Conservation (phyloP, 2,888 invertebrate species). For the Philereme transversata region DNA sequence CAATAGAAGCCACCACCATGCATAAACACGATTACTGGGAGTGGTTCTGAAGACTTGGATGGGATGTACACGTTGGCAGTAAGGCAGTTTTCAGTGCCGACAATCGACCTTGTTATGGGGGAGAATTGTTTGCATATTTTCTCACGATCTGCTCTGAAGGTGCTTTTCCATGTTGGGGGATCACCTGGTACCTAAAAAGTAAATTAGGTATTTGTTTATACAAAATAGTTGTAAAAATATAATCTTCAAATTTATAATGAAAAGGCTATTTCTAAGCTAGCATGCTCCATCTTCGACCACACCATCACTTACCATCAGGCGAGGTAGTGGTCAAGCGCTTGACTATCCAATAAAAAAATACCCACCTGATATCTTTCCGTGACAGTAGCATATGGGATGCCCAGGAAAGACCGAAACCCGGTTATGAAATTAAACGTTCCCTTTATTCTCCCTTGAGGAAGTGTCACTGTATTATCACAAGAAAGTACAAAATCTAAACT, state of each 20-base stretch:
- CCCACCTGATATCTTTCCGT: conserved; percentile 13
- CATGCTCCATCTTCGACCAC: no score
- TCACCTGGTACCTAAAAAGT: conserved; percentile 14
- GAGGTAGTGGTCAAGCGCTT: not conserved
- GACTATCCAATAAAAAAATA: not conserved
- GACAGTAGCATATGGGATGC: conserved; percentile 20
- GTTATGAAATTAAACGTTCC: conserved; percentile 10
- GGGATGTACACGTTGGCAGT: conserved; percentile 14
- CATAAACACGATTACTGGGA: conserved; percentile 38
- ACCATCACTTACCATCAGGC: no score
- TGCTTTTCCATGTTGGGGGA: conserved; percentile 12
- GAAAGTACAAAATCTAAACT: no score
- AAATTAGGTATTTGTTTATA: not conserved
- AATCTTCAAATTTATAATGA: no score
- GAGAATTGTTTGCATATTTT: conserved; percentile 18
- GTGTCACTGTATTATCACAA: not conserved
- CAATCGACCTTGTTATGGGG: not conserved
- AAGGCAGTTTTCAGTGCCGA: conserved; percentile 18
- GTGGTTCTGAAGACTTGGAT: not conserved
- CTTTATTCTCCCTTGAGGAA: conserved; percentile 17
- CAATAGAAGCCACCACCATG: conserved; percentile 47
- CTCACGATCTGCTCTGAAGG: conserved; percentile 6
- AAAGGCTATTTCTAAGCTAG: not conserved
- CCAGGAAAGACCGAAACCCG: conserved; percentile 12
- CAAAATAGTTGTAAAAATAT: no score